phyloP scores from a whole-genome alignment of 2,113 vertebrate species.

The Geococcyx californianus region DNA sequence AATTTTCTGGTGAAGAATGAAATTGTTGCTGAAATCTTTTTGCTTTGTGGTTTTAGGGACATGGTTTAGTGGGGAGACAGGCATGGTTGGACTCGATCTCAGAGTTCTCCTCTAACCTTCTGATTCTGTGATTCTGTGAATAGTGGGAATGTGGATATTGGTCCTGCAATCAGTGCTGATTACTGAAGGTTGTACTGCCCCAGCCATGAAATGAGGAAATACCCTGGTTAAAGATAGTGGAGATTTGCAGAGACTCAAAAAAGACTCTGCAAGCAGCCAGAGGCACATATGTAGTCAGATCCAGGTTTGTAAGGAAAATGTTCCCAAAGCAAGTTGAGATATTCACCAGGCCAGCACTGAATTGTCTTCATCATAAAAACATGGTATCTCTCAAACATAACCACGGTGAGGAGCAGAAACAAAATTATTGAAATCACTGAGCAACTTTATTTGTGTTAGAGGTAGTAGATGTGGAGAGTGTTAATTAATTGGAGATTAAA shows the following conservation, averaged over 20 bases:
- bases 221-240: background rate
- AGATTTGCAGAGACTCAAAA: background rate
- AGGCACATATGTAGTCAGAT: background rate
- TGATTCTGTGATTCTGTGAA: too few relatives aligned
- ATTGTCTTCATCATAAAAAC: background rate
- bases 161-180: background rate
- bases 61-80: too few relatives aligned
- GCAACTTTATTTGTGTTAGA: background rate
- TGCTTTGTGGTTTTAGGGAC: background rate
- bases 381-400: background rate
- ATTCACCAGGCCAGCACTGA: background rate
- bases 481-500: background rate
- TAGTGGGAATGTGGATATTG: background rate
- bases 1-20: background rate
- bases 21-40: background rate
- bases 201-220: background rate
- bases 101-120: too few relatives aligned
- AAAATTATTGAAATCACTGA: background rate
- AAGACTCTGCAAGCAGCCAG: background rate
- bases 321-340: background rate
- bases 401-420: background rate
- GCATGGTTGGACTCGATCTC: too few relatives aligned
- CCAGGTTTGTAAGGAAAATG: background rate
- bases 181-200: background rate
- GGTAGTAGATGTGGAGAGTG: background rate